Base-by-base conservation (phyloP, 2,888 invertebrate species). In the Ophioninae sp. region DNA sequence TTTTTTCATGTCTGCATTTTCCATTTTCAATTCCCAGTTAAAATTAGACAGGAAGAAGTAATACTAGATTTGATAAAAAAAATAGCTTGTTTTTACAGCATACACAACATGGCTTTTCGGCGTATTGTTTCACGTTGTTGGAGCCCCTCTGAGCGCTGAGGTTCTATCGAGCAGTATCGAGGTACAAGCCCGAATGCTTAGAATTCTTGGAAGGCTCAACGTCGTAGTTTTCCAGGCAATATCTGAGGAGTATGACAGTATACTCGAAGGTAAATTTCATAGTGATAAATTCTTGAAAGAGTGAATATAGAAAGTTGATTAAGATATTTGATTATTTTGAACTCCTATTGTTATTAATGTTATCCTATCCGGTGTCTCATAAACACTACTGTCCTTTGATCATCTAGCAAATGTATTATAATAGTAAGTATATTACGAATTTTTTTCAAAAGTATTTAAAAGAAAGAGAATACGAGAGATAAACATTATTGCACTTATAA, bases 61-160 rank as follows among this genome's bases (percentile, higher is more conserved):
- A 68, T 44, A 22, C 9, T 22, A 22, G 9, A 23, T 22, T 44
- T 44, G 22, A 10, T 20, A 41, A 44, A 51, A 61, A 30, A 20
- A 39, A 73, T 39, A 63, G 0, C 17, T 10, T 39, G 64, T 30
- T 59, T 59, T 93, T 86, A 88, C 90, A 90, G 93, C 95, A 1
- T 96, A 96, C 86, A 95, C 95, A 77, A 94, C 94, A 20, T 96
- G 96, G 96, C 91, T 96, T 2, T 93, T 96, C 77, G 96, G 96
- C n/a, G 93, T 95, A 88, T 93, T 96, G 87, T 95, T 95, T 90
- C 95, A 95, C 92, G 93, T 96, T 58, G 93, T 95, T 90, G 95
- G 94, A 61, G 93, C 94, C 71, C 88, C 90, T 30, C 84, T 91
- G n/a, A 90, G 88, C 64, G 64, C 85, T 39, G 86, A 89, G 73